Evolutionary conservation across 2,888 invertebrate genomes (phyloP), one percentile per base, ranked within the genome.

Genomic region (Parochlus steinenii): DNA sequence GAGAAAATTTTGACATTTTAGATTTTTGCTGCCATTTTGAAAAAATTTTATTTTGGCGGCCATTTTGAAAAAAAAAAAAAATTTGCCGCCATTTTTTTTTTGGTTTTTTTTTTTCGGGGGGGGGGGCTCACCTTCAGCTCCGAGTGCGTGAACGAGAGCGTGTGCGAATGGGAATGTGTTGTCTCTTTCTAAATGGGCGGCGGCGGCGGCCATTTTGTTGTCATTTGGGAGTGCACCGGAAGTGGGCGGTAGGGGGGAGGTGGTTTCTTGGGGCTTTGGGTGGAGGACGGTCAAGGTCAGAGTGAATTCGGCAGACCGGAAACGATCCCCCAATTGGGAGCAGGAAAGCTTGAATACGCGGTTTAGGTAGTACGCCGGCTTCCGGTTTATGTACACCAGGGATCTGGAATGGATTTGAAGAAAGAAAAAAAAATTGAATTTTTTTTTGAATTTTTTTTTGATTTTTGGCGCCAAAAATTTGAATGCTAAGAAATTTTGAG

Each of bases 331-430:
- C 40, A 92, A 69, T 57, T 92, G 90, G 1, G 89, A 87, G 62
- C 98, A 98, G 41, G 87, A 81, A 31, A 98, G 68, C 53, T 90
- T 89, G 65, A 97, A 97, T 16, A 87, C 89, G 42, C 93, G 74
- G 63, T 90, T 92, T 44, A 93, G 65, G 56, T 90, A 90, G 57
- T 92, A 90, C 7, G 92, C 92, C 3, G 95, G 93, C 54, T 93
- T 89, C 50, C 82, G 82, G 64, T 97, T 95, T 54, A 86, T 87
- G 64, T 97, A 98, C 46, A 81, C 78, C 42, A 92, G 42, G 8
- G 58, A 53, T 19, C 51, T 51, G 5, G n/a, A n/a, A n/a, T n/a
- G n/a, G n/a, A n/a, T n/a, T n/a, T n/a, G n/a, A n/a, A n/a, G n/a
- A n/a, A n/a, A n/a, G n/a, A n/a, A n/a, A n/a, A n/a, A n/a, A n/a